A percentile compares a stretch with the other conserved stretches of the same genome.
Conservation (phyloP, 2,113 vertebrate species). For the Trinectes maculatus region DNA sequence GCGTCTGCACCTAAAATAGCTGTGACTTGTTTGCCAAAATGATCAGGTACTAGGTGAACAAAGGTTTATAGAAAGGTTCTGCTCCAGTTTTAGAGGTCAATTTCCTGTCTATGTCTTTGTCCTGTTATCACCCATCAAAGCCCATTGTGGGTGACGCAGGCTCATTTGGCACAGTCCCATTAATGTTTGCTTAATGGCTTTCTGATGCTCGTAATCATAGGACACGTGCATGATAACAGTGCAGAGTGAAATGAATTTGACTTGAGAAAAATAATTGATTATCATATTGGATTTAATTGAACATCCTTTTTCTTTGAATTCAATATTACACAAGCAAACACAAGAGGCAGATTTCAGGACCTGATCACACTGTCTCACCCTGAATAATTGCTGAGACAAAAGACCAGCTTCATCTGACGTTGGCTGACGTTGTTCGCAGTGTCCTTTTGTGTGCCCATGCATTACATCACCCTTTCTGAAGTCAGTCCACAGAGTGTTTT, state of each 20-base stretch:
- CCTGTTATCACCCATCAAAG: conserved; percentile 64
- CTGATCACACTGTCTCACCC: conserved; percentile 26
- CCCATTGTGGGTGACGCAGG: conserved; percentile 56
- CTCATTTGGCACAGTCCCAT: conserved; percentile 44
- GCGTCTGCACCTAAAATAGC: conserved; percentile 59
- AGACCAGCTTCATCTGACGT: conserved; percentile 48
- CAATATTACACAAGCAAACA: conserved; percentile 58
- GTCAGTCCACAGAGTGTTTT: conserved; percentile 20
- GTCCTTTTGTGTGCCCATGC: conserved; percentile 15
- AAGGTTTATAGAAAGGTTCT: conserved; percentile 53
- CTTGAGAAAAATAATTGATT: conserved; percentile 41
- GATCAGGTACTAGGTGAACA: conserved; percentile 47
- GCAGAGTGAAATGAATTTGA: conserved; percentile 61
- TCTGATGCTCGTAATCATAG: conserved; percentile 67
- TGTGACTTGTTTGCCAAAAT: conserved; percentile 42
- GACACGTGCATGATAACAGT: conserved; percentile 40
- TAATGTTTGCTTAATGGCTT: conserved; percentile 59
- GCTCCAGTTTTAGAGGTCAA: conserved; percentile 68
- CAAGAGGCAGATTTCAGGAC: conserved; percentile 43
- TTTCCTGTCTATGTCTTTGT: conserved; percentile 75
- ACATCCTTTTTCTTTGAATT: conserved; percentile 49
- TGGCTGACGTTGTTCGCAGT: conserved; percentile 12
- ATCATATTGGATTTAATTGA: conserved; percentile 66
- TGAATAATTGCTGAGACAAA: conserved; percentile 46
- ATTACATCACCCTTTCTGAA: conserved; percentile 15